phyloP scores from a whole-genome alignment of 2,113 vertebrate species.

The Hippoglossus stenolepis region DNA sequence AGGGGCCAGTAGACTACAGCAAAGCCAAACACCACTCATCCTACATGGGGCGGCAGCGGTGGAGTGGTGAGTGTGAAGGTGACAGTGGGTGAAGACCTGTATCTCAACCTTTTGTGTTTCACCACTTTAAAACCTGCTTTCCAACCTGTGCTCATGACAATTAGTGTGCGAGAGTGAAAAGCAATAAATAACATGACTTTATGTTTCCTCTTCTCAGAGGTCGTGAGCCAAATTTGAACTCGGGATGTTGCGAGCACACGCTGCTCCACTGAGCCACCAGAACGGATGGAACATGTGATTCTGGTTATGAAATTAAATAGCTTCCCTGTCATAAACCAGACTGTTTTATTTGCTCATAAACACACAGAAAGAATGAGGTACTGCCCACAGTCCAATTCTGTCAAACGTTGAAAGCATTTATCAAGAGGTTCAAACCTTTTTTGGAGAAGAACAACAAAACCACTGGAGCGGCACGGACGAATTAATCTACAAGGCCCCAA shows the following conservation, averaged over 20 bases:
- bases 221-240: slow-evolving; percentile 26
- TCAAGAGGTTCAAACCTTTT: slow-evolving; percentile 58
- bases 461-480: slow-evolving; percentile 48
- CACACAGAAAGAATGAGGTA: slow-evolving; percentile 62
- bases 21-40: slow-evolving; percentile 61
- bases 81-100: slow-evolving; percentile 36
- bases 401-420: slow-evolving; percentile 69
- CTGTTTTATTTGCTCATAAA: slow-evolving; percentile 73
- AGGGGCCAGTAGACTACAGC: slow-evolving; percentile 59
- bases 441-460: slow-evolving; percentile 70
- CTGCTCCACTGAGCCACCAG: slow-evolving; percentile 27
- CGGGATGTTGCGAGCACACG: slow-evolving; percentile 5
- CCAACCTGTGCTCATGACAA: background rate
- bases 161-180: background rate
- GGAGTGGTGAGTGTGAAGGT: slow-evolving; percentile 26
- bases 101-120: slow-evolving; percentile 31
- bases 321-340: slow-evolving; percentile 63
- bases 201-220: slow-evolving; percentile 6
- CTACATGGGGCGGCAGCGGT: slow-evolving; percentile 14
- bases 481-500: slow-evolving; percentile 63
- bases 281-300: slow-evolving; percentile 59
- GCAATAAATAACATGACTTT: background rate
- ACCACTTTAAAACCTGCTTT: slow-evolving; percentile 12
- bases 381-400: slow-evolving; percentile 61
- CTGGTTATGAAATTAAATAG: slow-evolving; percentile 70